phyloP scores from a whole-genome alignment of 1,140 invertebrate species.

The Periplaneta americana region DNA sequence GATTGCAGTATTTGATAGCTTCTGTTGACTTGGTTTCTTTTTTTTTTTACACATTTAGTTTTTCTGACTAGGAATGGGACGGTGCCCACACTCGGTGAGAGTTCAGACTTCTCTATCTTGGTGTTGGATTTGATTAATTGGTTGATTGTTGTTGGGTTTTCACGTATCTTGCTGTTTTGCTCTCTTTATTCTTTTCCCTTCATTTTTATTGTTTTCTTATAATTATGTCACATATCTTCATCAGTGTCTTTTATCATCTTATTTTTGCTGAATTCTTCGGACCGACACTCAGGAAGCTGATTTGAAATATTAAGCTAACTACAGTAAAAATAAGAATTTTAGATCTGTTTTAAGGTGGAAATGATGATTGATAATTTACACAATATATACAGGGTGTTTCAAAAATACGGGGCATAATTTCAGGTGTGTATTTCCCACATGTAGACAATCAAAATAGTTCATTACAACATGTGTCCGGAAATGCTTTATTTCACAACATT shows the following conservation, averaged over 20 bases:
- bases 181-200: background rate
- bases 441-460: no score
- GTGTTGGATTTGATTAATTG: conserved; percentile 23
- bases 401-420: no score
- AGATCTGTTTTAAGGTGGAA: background rate
- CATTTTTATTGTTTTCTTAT: background rate
- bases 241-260: background rate
- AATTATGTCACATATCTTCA: background rate
- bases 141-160: conserved; percentile 8
- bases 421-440: no score
- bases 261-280: conserved; percentile 4
- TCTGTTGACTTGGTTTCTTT: conserved; percentile 23
- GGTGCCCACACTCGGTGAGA: conserved; percentile 65
- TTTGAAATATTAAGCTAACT: background rate
- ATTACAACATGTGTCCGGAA: no score
- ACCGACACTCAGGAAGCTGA: background rate
- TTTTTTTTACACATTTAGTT: conserved; percentile 49
- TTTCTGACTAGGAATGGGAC: conserved; percentile 69
- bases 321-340: background rate
- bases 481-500: no score
- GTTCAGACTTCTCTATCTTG: conserved; percentile 44
- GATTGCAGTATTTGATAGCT: conserved; percentile 14
- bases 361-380: no score
- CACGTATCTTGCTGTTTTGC: conserved; percentile 1
- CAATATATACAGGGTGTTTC: no score